These are phyloP conservation scores for Okamejei kenojei DNA, from an alignment of 2,797 vertebrate species.

Conservation along the genomic window DNA sequence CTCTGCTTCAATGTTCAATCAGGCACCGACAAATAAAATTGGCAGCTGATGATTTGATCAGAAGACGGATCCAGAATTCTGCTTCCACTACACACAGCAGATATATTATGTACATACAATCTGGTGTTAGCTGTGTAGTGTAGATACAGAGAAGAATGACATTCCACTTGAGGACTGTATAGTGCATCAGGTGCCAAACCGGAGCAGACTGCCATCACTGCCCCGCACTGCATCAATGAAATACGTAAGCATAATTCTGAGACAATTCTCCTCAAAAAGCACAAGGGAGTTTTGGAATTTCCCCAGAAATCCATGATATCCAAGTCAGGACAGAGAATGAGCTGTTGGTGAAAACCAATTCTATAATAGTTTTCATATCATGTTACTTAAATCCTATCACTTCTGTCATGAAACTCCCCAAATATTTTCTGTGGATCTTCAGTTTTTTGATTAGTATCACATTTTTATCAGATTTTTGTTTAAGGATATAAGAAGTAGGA, in stretches of 20 bases:
- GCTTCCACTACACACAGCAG: not conserved
- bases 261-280: not conserved
- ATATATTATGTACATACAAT: not conserved
- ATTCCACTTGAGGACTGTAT: not conserved
- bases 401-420: not conserved
- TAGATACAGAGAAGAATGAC: not conserved
- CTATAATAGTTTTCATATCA: not conserved
- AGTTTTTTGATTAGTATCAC: too few relatives aligned
- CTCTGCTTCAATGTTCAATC: not conserved
- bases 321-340: not conserved
- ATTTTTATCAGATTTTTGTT: too few relatives aligned
- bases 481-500: too few relatives aligned
- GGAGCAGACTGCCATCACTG: not conserved
- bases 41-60: not conserved
- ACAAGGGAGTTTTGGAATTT: not conserved
- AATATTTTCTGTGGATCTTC: too few relatives aligned
- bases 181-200: not conserved
- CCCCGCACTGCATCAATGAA: not conserved
- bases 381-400: not conserved
- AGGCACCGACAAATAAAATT: not conserved
- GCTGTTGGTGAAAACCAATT: not conserved
- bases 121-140: not conserved
- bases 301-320: not conserved
- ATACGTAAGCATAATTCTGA: not conserved
- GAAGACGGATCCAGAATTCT: not conserved